Evolutionary conservation across 1,140 invertebrate genomes (phyloP), one percentile per base, ranked within the genome.

Genomic region (Heliconius hermathena): DNA sequence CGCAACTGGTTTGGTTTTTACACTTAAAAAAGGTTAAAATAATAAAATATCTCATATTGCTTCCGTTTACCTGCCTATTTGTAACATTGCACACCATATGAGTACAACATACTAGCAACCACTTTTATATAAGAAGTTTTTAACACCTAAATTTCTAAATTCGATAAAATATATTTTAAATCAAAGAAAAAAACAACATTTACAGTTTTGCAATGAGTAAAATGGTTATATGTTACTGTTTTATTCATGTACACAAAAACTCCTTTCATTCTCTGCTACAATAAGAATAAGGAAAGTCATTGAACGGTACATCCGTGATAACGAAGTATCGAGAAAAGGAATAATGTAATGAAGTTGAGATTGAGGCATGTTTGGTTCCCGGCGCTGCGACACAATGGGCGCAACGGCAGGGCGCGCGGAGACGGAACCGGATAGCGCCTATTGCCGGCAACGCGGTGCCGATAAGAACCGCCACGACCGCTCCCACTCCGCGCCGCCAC

Each of bases 391-490:
- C 84, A 93, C 91, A 93, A 92, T 91, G 84, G 85, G 75, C 83
- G 83, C 85, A 83, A 83, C 85, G 88, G 18, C 70, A 71, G 22
- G 70, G 70, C 60, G 89, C 87, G 86, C 86, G 83, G 76, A 85
- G 87, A 90, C 92, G 93, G 92, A 93, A 93, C 92, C 93, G 93
- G 93, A 94, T 93, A 94, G 91, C 90, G 88, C 89, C 92, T 92
- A 94, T 94, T 93, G 91, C 93, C 92, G 92, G 89, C 90, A 84
- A 81, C 85, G 87, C 82, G 83, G 80, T 80, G 81, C 87, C 89
- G 93, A 93, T 93, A 93, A 93, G 89, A 88, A 85, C 78, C 81
- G 82, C 84, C 83, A 83, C 85, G 84, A 82, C 85, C 83, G 83
- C 82, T 66, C 83, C 83, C 87, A 81, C 82, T 80, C 87, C 77